Percentiles rank a stretch among this genome's conserved stretches.
Evolutionary conservation across 2,888 invertebrate genomes (phyloP).

Genomic region (Chalcosyrphus nemorum): DNA sequence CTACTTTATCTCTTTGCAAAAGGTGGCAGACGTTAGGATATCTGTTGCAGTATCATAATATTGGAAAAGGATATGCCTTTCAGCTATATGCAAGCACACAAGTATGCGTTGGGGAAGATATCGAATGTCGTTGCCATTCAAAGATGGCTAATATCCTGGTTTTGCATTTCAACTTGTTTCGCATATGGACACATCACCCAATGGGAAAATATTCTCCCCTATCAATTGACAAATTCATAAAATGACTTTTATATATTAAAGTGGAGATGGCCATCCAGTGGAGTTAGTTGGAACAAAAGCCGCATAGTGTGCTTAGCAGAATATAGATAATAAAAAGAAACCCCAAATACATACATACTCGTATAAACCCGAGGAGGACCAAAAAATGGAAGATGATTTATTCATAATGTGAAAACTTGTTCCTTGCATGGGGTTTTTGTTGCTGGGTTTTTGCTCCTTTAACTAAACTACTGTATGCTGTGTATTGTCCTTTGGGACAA

Average conservation of each 20-base stretch:
- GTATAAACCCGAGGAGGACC: slow-evolving; percentile 49
- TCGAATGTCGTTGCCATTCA: too few species aligned
- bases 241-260: slow-evolving; percentile 34
- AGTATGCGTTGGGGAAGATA: slow-evolving; percentile 1
- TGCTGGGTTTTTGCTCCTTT: slow-evolving; percentile 51
- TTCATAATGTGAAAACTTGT: slow-evolving; percentile 73
- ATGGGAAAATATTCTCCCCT: slow-evolving; percentile 25
- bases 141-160: slow-evolving; percentile 37
- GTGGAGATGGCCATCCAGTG: slow-evolving; percentile 8
- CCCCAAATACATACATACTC: too few species aligned
- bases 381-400: slow-evolving; percentile 71
- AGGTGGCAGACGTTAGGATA: slow-evolving; percentile 24
- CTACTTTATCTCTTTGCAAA: slow-evolving; percentile 51
- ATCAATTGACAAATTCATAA: slow-evolving; percentile 50
- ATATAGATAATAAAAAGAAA: slow-evolving; percentile 15
- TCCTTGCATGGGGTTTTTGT: slow-evolving; percentile 49
- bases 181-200: slow-evolving; percentile 6
- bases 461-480: slow-evolving; percentile 51
- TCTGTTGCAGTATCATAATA: slow-evolving; percentile 41
- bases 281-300: slow-evolving; percentile 29
- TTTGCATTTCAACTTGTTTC: slow-evolving; percentile 6
- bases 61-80: slow-evolving; percentile 47
- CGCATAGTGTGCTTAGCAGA: slow-evolving; percentile 26
- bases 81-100: neutral
- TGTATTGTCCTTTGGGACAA: slow-evolving; percentile 56